Base-by-base conservation (phyloP, 2,888 invertebrate genomes). In the Cremastinae sp. region DNA sequence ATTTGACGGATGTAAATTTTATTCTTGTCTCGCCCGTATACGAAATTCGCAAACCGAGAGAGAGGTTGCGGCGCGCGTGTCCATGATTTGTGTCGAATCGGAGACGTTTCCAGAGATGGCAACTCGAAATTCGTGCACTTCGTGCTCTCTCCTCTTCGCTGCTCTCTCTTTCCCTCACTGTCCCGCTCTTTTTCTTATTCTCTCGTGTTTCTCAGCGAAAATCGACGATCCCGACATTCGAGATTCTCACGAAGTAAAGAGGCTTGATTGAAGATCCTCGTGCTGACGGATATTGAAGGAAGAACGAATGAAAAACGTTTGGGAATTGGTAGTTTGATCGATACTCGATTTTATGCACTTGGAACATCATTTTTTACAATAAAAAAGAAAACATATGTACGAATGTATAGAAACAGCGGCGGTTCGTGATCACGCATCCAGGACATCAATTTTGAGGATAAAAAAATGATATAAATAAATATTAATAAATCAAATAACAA, bases 251-350 rank as follows among this genome's bases (percentile, higher is more conserved):
- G 9, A 64, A 7, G 22, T 41, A n/a, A 51, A 75, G 12, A 39
- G 55, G 47, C 41, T 9, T 56, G 61, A 71, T 71, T 61, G 47
- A 66, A 59, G 43, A 75, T 66, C 28, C 45, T 37, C 59, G 55
- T 43, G 53, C 43, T 51, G 55, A 22, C 58, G 22, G 41, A 49
- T 39, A 39, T 64, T 20, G 61, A 39, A 18, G 20, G 51, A 49
- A 53, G 9, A 47, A 69, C 45, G 59, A 28, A 16, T 22, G 41
- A 56, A 45, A 61, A 62, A 45, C 56, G 68, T 59, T 28, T 43
- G 28, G 55, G 64, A 53, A 7, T 39, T 35, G 68, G 74, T 47
- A 51, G 79, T 79, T 78, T 79, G 70, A 79, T 79, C 79, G 75
- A 78, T 78, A 75, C 53, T 47, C 16, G 37, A 12, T 16, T 39